phyloP scores from a whole-genome alignment of 1,140 invertebrate genomes.

The Ooceraea biroi region DNA sequence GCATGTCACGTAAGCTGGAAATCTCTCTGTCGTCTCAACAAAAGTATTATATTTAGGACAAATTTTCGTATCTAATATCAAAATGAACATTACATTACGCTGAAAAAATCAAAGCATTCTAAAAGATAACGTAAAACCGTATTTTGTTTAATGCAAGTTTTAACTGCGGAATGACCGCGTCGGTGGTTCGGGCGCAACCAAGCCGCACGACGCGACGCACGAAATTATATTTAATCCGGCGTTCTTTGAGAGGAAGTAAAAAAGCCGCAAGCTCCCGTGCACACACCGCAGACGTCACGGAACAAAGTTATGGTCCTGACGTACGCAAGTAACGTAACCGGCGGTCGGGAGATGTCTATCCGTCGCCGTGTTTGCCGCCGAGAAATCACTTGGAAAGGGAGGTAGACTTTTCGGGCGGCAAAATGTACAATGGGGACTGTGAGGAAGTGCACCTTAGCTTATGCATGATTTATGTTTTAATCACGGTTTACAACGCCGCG shows the following conservation, averaged over 20 bases:
- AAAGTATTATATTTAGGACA: too few relatives aligned
- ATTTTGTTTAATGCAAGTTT: not conserved
- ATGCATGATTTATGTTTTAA: constrained; percentile 78
- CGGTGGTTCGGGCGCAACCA: not conserved
- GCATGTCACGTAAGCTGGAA: too few relatives aligned
- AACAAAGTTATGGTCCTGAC: constrained; percentile 15
- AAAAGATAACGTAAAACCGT: not conserved
- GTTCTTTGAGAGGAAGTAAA: not conserved
- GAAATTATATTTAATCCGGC: not conserved
- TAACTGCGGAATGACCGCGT: not conserved
- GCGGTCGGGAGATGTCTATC: not conserved
- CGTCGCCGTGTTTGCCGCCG: not conserved
- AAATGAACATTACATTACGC: too few relatives aligned
- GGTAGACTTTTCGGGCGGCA: constrained; percentile 17
- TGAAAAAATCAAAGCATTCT: too few relatives aligned
- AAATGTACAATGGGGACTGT: constrained; percentile 40
- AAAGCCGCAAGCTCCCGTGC: not conserved
- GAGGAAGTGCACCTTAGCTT: constrained; percentile 63
- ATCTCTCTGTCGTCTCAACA: too few relatives aligned
- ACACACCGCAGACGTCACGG: not conserved
- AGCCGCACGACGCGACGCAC: not conserved
- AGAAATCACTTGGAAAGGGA: constrained; percentile 65
- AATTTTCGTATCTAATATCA: too few relatives aligned
- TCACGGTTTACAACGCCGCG: constrained; percentile 69
- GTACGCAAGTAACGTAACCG: not conserved